phyloP scores from a whole-genome alignment of 2,113 vertebrate genomes.

The Tachycineta bicolor region DNA sequence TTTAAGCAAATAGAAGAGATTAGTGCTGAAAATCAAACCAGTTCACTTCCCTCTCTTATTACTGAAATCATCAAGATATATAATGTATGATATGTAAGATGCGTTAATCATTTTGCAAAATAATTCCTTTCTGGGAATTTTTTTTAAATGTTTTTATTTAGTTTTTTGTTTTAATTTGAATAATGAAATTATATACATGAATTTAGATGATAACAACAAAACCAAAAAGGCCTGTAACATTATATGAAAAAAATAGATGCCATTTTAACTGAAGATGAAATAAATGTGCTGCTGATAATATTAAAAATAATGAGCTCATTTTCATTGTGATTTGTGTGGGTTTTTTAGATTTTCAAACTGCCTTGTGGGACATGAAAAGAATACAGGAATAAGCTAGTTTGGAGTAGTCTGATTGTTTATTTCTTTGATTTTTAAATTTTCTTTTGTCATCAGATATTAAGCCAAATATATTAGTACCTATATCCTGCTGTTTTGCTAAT shows the following conservation, averaged over 20 bases:
- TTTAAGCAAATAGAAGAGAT: background rate
- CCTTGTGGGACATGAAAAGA: background rate
- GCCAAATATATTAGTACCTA: background rate
- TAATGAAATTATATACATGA: background rate
- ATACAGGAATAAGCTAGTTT: background rate
- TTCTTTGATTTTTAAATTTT: background rate
- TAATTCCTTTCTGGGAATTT: background rate
- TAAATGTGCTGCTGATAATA: background rate
- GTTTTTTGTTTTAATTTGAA: background rate
- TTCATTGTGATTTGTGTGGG: background rate
- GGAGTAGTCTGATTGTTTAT: background rate
- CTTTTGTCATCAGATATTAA: background rate
- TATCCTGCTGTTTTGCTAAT: background rate
- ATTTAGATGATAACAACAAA: background rate
- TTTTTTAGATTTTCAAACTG: background rate
- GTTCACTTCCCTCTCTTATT: background rate
- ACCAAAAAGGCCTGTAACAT: background rate
- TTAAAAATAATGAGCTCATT: background rate
- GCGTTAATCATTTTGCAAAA: background rate
- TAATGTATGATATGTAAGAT: background rate
- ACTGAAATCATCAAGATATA: background rate
- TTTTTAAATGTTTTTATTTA: background rate
- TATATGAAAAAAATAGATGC: background rate
- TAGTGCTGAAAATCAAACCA: slow-evolving; percentile 1
- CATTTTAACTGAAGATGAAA: background rate